phyloP scores from a whole-genome alignment of 2,888 invertebrate species.

The Bellardia bayeri region DNA sequence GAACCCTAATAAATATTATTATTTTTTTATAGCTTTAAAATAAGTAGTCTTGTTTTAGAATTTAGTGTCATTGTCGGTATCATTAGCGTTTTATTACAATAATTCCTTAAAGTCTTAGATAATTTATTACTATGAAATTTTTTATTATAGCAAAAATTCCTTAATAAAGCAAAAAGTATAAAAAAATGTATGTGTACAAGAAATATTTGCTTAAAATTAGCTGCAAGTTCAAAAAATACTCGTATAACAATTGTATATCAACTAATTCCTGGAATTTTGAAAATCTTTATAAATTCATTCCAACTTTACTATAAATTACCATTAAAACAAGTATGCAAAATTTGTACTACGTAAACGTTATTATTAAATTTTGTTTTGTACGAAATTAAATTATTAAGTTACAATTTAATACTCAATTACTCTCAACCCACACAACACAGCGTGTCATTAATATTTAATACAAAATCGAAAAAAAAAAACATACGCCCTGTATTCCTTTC shows the following conservation, averaged over 20 bases:
- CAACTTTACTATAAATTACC: too few species aligned
- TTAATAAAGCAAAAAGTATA: too few species aligned
- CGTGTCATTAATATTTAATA: slow-evolving; percentile 23
- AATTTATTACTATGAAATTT: background rate
- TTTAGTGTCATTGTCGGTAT: background rate
- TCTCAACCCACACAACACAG: background rate
- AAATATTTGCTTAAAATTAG: too few species aligned
- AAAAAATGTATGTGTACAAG: too few species aligned
- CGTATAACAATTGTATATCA: too few species aligned
- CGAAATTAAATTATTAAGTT: background rate
- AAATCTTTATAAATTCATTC: too few species aligned
- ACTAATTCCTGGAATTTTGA: too few species aligned
- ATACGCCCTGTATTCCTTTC: background rate
- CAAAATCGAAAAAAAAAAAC: background rate
- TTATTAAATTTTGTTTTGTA: too few species aligned
- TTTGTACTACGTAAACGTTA: too few species aligned
- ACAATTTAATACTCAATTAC: slow-evolving; percentile 2
- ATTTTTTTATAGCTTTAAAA: background rate
- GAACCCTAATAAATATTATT: slow-evolving; percentile 13
- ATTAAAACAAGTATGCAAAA: too few species aligned
- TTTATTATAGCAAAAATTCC: background rate
- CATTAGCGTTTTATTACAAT: background rate
- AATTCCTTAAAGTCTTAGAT: background rate
- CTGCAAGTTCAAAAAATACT: too few species aligned
- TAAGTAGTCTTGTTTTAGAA: background rate